Percentiles rank a stretch among this genome's conserved stretches.
Conservation (phyloP, 1,140 invertebrate species). For the Parapsyche elsis region DNA sequence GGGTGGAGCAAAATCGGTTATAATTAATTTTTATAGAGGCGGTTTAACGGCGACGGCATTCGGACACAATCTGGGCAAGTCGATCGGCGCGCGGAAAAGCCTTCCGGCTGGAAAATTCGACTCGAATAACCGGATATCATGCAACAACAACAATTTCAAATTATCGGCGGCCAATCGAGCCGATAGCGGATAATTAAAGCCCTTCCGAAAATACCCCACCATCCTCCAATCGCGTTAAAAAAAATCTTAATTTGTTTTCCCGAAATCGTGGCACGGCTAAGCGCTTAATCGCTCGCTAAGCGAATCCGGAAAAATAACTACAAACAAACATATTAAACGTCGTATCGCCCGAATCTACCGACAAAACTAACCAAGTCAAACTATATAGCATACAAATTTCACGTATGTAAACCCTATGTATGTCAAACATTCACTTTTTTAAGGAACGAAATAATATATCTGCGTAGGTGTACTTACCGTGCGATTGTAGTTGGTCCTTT, state of each 20-base stretch:
- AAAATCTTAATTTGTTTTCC: background rate
- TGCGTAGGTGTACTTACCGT: slow-evolving; percentile 58
- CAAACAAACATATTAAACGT: too few species aligned
- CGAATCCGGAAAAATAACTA: slow-evolving; percentile 14
- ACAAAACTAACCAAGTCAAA: background rate
- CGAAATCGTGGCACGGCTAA: background rate
- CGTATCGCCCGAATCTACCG: background rate
- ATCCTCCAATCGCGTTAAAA: background rate
- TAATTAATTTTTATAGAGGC: background rate
- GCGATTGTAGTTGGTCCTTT: slow-evolving; percentile 61
- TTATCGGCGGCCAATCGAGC: slow-evolving; percentile 30
- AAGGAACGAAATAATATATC: too few species aligned
- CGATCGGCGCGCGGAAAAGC: slow-evolving; percentile 12
- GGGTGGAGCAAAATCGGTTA: background rate
- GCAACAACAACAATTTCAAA: slow-evolving; percentile 37
- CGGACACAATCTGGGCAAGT: background rate
- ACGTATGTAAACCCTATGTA: too few species aligned
- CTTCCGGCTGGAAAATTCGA: slow-evolving; percentile 14
- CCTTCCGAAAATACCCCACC: background rate
- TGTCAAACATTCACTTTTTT: too few species aligned
- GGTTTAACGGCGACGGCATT: background rate
- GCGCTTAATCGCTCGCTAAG: background rate
- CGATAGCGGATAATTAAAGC: slow-evolving; percentile 31
- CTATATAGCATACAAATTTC: too few species aligned
- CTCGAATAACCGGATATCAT: slow-evolving; percentile 20